Evolutionary conservation across 64 coral and sea anemone species (phyloP).

Genomic region (Cladopsammia gracilis): DNA sequence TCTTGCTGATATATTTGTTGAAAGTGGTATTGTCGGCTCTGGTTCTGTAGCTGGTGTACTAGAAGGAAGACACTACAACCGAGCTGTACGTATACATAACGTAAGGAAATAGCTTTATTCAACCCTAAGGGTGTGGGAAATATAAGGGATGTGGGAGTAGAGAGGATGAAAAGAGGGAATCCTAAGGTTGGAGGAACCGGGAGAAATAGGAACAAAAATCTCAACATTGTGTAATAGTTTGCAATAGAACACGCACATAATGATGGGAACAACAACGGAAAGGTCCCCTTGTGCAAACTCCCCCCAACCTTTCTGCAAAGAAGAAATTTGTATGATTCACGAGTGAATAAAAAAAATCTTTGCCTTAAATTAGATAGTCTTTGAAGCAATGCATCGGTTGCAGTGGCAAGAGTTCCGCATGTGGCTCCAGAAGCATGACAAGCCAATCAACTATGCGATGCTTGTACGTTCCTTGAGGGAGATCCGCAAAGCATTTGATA

Average conservation of each 20-base stretch:
- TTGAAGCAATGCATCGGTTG: neutral
- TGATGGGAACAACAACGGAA: too few relatives aligned
- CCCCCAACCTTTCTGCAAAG: too few relatives aligned
- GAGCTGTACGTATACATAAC: conserved; percentile 59
- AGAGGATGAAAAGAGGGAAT: too few relatives aligned
- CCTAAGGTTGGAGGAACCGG: too few relatives aligned
- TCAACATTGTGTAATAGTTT: too few relatives aligned
- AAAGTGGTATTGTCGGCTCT: conserved; percentile 48
- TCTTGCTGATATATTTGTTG: conserved; percentile 50
- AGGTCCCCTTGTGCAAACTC: too few relatives aligned
- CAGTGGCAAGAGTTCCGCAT: neutral
- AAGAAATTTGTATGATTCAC: neutral
- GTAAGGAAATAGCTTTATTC: conserved; percentile 5
- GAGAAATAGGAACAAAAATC: too few relatives aligned
- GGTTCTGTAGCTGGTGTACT: conserved; percentile 55
- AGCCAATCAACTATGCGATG: neutral
- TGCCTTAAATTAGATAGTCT: conserved; percentile 11
- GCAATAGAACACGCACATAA: too few relatives aligned
- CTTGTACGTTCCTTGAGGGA: neutral
- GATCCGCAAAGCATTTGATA: neutral
- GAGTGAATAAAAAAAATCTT: neutral
- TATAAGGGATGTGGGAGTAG: neutral
- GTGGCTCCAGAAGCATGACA: neutral
- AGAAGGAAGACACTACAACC: conserved; percentile 58
- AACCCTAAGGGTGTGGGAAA: neutral